These are phyloP conservation scores for Pangasius krempfi DNA, from an alignment of 2,797 vertebrate genomes.

Conservation along the genomic window DNA sequence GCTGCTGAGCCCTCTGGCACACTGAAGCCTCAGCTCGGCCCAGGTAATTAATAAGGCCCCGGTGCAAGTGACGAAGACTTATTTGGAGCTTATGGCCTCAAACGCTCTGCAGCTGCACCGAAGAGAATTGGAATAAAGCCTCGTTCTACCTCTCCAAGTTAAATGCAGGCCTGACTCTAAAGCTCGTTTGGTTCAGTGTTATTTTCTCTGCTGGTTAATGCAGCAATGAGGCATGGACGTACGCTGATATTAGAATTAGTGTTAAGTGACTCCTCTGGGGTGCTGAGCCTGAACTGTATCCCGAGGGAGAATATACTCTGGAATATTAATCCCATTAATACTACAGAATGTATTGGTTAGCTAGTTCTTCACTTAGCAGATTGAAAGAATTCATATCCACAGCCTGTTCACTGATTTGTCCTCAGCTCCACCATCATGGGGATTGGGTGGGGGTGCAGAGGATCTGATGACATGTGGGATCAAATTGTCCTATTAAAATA, in stretches of 20 bases:
- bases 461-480: not conserved
- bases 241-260: constrained; percentile 54
- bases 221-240: constrained; percentile 58
- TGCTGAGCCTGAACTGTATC: constrained; percentile 39
- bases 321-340: constrained; percentile 41
- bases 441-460: not conserved
- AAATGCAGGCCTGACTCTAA: constrained; percentile 48
- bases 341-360: constrained; percentile 7
- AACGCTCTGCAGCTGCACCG: constrained; percentile 55
- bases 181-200: constrained; percentile 50
- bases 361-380: constrained; percentile 16
- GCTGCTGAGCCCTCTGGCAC: constrained; percentile 65
- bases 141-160: constrained; percentile 56
- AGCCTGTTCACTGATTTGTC: not conserved
- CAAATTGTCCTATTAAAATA: not conserved
- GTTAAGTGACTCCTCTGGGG: constrained; percentile 44
- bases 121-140: constrained; percentile 60
- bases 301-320: constrained; percentile 27
- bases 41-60: constrained; percentile 63
- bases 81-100: constrained; percentile 55
- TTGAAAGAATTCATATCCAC: constrained; percentile 10
- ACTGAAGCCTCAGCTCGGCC: constrained; percentile 68
- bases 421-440: not conserved
- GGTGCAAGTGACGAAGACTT: constrained; percentile 54
- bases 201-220: constrained; percentile 60